Evolutionary conservation across 2,113 vertebrate species (phyloP), one percentile per base, ranked within the genome.

Genomic region (Corythaeola cristata): DNA sequence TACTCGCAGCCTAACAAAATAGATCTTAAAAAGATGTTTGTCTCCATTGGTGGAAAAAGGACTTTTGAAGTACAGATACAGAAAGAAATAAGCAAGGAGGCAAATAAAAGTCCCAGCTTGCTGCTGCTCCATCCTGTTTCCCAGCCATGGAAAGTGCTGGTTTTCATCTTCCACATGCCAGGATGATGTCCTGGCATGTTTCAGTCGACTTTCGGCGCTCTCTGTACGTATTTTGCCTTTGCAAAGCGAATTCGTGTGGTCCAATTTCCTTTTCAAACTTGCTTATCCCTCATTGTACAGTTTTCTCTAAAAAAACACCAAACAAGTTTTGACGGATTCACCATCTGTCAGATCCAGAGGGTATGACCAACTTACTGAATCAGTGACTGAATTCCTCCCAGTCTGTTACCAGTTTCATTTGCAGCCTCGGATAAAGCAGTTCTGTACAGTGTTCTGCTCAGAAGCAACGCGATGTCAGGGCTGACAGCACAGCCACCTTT

Each of bases 301-400:
- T 53, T 53, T 9, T 32, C 21, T 90, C 35, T 23, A 37, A 88
- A 86, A 72, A 74, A 88, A 35, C n/a, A 76, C 26, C 28, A 39
- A 86, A 64, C 17, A 85, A 81, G 20, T 93, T 94, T 73, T 85
- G 75, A 91, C 1, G 9, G 75, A 85, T 79, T 67, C 30, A 26
- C 45, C 30, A 63, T 73, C 74, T 90, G 86, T 67, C 88, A 96
- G 60, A 90, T 90, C 78, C 68, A 89, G 84, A 89, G 62, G 49
- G 47, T 56, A 88, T 1, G 3, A 80, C 85, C 83, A 90, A 71
- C 20, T 71, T 59, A 92, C 53, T 75, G 68, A 84, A 33, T 82
- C 64, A 67, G 41, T 49, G 6, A 37, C 59, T 60, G 63, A 72
- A 89, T 78, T 84, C 73, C 32, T 93, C 49, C 37, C 63, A 41